Evolutionary conservation across 37 sponge, comb jelly and placozoan genomes (phyloP).

Genomic region (Crambe crambe): DNA sequence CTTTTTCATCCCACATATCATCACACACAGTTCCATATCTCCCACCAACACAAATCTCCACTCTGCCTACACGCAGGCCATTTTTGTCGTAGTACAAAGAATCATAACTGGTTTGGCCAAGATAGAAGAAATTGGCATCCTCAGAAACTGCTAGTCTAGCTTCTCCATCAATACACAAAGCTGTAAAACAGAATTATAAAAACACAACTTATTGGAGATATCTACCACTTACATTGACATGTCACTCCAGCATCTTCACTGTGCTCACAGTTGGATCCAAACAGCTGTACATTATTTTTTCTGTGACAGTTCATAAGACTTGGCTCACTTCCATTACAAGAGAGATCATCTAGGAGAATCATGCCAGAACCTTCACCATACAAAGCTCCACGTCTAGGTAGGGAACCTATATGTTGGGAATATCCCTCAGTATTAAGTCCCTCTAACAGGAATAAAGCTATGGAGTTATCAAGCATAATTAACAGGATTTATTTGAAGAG

Average conservation of each 20-base stretch:
- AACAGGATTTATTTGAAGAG: too few species aligned
- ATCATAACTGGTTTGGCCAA: neutral
- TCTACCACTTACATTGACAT: conserved; percentile 1
- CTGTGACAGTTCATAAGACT: neutral
- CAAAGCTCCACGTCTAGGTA: neutral
- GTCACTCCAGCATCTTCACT: conserved; percentile 15
- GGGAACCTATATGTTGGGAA: neutral
- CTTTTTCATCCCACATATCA: neutral
- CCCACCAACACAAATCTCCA: neutral
- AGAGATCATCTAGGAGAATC: neutral
- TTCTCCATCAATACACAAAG: conserved; percentile 4
- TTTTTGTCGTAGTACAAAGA: neutral
- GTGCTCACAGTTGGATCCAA: neutral
- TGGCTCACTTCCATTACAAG: neutral
- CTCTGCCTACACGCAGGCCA: neutral
- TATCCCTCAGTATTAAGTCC: too few species aligned
- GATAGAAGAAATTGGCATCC: neutral
- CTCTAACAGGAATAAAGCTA: too few species aligned
- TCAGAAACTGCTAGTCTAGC: neutral
- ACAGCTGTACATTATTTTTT: neutral
- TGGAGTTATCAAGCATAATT: too few species aligned
- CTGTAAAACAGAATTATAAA: neutral
- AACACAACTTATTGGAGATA: neutral
- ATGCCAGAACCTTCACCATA: neutral
- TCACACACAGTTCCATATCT: conserved; percentile 2